These are phyloP conservation scores for Drosophila mimetica DNA, from an alignment of 2,888 invertebrate genomes.

Conservation along the genomic window DNA sequence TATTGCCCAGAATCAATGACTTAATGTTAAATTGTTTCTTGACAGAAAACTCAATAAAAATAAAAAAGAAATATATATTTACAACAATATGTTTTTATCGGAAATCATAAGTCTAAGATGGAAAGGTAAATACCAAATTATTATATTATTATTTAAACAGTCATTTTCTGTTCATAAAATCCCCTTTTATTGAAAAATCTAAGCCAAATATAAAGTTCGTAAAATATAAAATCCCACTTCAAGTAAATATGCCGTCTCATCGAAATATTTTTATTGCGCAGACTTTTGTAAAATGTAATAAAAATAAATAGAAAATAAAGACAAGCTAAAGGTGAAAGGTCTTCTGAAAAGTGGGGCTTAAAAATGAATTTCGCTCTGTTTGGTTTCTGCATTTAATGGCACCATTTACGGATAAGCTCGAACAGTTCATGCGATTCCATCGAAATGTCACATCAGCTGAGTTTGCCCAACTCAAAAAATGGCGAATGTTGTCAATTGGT, in stretches of 20 bases:
- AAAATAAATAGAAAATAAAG: neutral
- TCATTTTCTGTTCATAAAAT: no score
- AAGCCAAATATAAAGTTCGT: neutral
- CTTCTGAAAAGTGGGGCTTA: neutral
- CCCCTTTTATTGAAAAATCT: no score
- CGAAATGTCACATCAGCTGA: slow-evolving; percentile 29
- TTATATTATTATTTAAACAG: no score
- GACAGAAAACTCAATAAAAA: no score
- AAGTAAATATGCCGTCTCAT: slow-evolving; percentile 13
- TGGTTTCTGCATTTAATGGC: slow-evolving; percentile 9
- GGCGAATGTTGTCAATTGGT: slow-evolving; percentile 27
- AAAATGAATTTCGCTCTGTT: neutral
- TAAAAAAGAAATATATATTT: no score
- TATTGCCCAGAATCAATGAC: no score
- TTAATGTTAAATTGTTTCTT: no score
- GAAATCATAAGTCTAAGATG: no score
- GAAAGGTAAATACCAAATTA: no score
- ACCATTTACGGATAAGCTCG: neutral
- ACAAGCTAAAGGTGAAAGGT: neutral
- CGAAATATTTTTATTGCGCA: slow-evolving; percentile 15
- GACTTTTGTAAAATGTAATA: no score
- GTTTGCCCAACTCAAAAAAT: slow-evolving; percentile 12
- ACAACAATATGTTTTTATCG: no score
- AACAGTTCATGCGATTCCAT: slow-evolving; percentile 13
- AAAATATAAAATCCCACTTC: slow-evolving; percentile 9